A percentile compares a stretch with the other conserved stretches of the same genome.
These are phyloP conservation scores for Heliconius congener DNA, from an alignment of 1,140 invertebrate genomes.

Conservation along the genomic window DNA sequence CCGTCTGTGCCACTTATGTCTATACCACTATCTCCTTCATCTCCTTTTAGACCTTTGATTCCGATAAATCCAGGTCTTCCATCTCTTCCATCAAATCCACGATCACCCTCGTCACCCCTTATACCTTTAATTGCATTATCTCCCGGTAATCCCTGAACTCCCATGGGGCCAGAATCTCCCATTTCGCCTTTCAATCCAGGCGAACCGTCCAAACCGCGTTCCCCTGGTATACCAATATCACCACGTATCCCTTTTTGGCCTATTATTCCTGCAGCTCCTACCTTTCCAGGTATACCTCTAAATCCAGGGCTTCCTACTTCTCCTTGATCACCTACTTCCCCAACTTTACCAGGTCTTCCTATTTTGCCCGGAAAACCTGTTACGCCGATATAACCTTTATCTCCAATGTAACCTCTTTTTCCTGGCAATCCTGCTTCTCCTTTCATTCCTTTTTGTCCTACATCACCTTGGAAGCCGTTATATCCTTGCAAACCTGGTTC, in stretches of 20 bases:
- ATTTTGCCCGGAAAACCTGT: conserved; percentile 81
- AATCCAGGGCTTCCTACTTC: conserved; percentile 80
- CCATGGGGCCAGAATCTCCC: conserved; percentile 49
- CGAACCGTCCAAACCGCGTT: conserved; percentile 82
- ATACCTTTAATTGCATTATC: conserved; percentile 76
- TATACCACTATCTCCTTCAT: conserved; percentile 65
- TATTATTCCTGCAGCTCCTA: conserved; percentile 18
- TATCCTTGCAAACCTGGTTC: conserved; percentile 76
- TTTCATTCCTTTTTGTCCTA: conserved; percentile 74
- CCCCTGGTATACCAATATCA: conserved; percentile 80
- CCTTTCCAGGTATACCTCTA: conserved; percentile 73
- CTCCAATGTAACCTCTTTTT: conserved; percentile 68
- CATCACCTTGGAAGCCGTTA: conserved; percentile 70
- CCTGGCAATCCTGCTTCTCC: conserved; percentile 79
- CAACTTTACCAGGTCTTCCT: conserved; percentile 83
- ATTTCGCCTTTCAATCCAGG: conserved; percentile 62
- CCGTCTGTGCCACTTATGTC: conserved; percentile 69
- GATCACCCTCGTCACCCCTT: conserved; percentile 74
- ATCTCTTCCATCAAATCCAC: conserved; percentile 58
- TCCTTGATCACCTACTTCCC: conserved; percentile 80
- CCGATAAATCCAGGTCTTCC: conserved; percentile 58
- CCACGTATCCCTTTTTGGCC: conserved; percentile 79
- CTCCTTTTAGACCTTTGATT: conserved; percentile 55
- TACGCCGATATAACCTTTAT: conserved; percentile 64
- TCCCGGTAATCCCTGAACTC: conserved; percentile 75